A percentile compares a stretch with the other conserved stretches of the same genome.
Evolutionary conservation across 2,888 invertebrate genomes (phyloP).

Genomic region (Spilosoma lubricipeda): DNA sequence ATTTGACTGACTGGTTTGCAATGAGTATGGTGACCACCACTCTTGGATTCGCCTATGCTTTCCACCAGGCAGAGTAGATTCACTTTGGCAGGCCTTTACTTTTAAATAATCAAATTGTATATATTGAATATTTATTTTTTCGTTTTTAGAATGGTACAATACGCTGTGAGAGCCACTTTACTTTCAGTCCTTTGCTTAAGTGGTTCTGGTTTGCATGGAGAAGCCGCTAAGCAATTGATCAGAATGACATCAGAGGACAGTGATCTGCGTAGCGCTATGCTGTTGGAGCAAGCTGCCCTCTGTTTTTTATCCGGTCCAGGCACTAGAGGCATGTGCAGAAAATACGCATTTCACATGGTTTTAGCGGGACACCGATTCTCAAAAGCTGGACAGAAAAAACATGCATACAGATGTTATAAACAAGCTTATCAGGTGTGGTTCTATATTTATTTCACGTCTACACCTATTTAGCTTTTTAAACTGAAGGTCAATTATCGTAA

Average conservation of each 20-base stretch:
- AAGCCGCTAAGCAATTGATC: slow-evolving; percentile 98
- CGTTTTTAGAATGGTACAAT: slow-evolving; percentile 91
- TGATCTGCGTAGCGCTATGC: slow-evolving; percentile 96
- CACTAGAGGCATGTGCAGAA: slow-evolving; percentile 92
- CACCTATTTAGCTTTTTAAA: background rate
- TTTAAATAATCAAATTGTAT: too few relatives aligned
- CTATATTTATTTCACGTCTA: background rate
- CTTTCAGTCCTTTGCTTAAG: slow-evolving; percentile 95
- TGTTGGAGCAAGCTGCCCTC: slow-evolving; percentile 97
- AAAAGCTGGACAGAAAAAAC: slow-evolving; percentile 96
- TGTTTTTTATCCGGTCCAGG: slow-evolving; percentile 91
- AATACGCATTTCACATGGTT: slow-evolving; percentile 98
- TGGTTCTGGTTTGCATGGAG: slow-evolving; percentile 91
- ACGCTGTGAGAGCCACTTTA: slow-evolving; percentile 96
- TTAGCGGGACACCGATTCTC: slow-evolving; percentile 98
- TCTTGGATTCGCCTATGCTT: too few relatives aligned
- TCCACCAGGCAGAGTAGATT: too few relatives aligned
- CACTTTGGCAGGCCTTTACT: too few relatives aligned
- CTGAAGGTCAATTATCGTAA: background rate
- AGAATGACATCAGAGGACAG: slow-evolving; percentile 99
- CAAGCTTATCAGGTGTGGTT: slow-evolving; percentile 93
- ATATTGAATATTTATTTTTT: too few relatives aligned
- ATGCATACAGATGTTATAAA: slow-evolving; percentile 96
- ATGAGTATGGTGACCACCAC: too few relatives aligned
- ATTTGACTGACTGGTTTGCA: too few relatives aligned